Conservation (phyloP, 2,113 vertebrate species). For the Lycaon pictus region DNA sequence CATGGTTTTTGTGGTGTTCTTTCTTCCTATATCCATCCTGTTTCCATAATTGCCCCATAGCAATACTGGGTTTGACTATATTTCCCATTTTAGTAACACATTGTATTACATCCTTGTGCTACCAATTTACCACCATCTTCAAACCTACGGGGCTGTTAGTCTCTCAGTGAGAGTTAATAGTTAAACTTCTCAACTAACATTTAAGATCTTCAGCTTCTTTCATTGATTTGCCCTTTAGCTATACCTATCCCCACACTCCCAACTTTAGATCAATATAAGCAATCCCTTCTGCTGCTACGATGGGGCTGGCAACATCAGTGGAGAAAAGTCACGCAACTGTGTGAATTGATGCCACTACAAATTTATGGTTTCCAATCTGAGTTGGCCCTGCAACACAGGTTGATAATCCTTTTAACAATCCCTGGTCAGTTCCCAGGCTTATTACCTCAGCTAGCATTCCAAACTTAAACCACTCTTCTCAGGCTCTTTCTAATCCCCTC, state of each 20-base stretch:
- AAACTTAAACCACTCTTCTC: background rate
- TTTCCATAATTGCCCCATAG: background rate
- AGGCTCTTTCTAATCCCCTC: background rate
- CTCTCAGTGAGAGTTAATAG: slow-evolving; percentile 8
- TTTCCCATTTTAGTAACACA: background rate
- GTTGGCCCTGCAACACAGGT: background rate
- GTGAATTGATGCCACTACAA: background rate
- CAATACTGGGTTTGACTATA: background rate
- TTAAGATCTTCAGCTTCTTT: background rate
- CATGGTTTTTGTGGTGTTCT: background rate
- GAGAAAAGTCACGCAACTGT: background rate
- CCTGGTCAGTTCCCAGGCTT: background rate
- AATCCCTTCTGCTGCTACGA: background rate
- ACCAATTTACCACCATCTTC: background rate
- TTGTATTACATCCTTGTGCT: background rate
- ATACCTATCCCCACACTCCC: background rate
- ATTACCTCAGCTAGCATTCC: background rate
- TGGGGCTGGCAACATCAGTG: background rate
- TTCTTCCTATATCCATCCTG: background rate
- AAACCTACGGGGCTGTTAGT: background rate
- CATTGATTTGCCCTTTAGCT: slow-evolving; percentile 11
- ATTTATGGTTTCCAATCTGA: background rate
- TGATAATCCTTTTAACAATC: background rate
- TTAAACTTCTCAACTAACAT: background rate
- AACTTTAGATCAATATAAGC: background rate